phyloP scores from a whole-genome alignment of 53 echinoderm and acorn worm species.

The Patiria pectinifera region DNA sequence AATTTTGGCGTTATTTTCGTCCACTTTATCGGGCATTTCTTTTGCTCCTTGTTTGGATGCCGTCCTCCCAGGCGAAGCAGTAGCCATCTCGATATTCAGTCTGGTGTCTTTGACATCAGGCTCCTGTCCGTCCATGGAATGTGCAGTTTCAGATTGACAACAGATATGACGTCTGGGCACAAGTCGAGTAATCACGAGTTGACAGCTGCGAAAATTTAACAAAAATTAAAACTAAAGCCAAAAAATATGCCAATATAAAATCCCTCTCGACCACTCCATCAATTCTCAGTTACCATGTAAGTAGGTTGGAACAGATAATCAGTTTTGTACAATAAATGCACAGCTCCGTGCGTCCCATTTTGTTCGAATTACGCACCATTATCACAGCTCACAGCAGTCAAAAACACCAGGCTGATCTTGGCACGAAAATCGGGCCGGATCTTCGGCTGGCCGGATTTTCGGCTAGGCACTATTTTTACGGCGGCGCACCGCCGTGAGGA shows the following conservation, averaged over 20 bases:
- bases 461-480: no score
- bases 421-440: no score
- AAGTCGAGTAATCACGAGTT: background rate
- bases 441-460: no score
- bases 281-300: background rate
- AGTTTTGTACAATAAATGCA: no score
- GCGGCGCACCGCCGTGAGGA: no score
- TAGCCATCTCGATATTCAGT: conserved; percentile 8
- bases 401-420: no score
- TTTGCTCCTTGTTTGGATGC: conserved; percentile 46
- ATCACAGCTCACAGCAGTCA: no score
- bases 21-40: conserved; percentile 54
- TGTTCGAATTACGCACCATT: no score
- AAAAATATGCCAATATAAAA: background rate
- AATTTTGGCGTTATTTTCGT: conserved; percentile 55
- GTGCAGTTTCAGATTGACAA: background rate
- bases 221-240: background rate
- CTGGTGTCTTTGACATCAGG: conserved; percentile 3
- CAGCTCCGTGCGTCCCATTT: no score
- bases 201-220: background rate
- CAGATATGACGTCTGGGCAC: background rate
- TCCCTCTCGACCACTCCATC: background rate
- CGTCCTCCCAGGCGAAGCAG: conserved; percentile 41
- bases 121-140: background rate
- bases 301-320: no score